Evolutionary conservation across 1,140 invertebrate species (phyloP), one percentile per base, ranked within the genome.

Genomic region (Halictus rubicundus): DNA sequence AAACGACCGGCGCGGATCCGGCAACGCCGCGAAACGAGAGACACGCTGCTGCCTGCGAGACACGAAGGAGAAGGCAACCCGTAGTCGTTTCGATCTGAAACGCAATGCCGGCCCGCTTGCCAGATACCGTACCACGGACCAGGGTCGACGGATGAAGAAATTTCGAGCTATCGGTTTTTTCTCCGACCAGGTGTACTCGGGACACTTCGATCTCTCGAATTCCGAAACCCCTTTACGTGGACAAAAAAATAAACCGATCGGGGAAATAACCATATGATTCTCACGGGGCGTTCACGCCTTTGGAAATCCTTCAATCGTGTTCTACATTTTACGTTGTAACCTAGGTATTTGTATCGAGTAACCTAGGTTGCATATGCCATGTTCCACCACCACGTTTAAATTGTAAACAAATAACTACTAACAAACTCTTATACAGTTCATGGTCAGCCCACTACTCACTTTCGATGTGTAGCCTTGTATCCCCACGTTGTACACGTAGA

Each of bases 101-200:
- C 69, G 73, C 86, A 85, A 83, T 78, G 80, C 77, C 82, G 81
- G 72, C 77, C 77, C 77, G 74, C 73, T 85, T 83, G 87, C 84
- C 85, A 85, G 80, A 87, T 84, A 85, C 84, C 83, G 87, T 89
- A 89, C 88, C 64, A 25, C n/a, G 10, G 37, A 46, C 64, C 86
- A 90, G 83, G 88, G 88, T 89, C 86, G 88, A 86, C 83, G 88
- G 85, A 89, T 90, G 85, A 87, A 85, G 83, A 90, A 89, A 88
- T 89, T 90, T 89, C 85, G 85, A 85, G 86, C 78, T 86, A 72
- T 82, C 68, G 79, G 49, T 32, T 70, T 46, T 32, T 74, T 54
- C 78, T 71, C 59, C 59, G 49, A n/a, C 73, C 80, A 76, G 69
- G 82, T 83, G 68, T 65, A 75, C 70, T 52, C 52, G 42, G 19